Conservation (phyloP, 1,140 invertebrate genomes). For the Eriosoma lanigerum region DNA sequence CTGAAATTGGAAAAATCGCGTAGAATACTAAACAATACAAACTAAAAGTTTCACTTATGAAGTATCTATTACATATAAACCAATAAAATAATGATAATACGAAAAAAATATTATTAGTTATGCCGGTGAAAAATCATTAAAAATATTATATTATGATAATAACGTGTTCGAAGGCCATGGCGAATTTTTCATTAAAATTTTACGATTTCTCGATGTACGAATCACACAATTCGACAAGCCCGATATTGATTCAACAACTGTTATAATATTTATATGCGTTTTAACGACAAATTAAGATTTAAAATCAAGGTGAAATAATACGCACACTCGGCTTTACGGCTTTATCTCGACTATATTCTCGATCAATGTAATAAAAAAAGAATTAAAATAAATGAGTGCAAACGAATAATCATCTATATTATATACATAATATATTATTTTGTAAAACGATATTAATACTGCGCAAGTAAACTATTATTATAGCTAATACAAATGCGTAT, state of each 20-base stretch:
- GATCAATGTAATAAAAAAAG: not conserved
- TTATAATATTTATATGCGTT: not conserved
- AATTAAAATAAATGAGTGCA: not conserved
- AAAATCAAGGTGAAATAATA: not conserved
- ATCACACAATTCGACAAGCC: not conserved
- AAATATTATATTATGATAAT: not conserved
- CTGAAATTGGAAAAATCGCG: too few relatives aligned
- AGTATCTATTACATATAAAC: too few relatives aligned
- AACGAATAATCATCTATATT: too few relatives aligned
- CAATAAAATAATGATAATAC: not conserved
- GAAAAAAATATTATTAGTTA: not conserved
- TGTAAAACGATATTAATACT: too few relatives aligned
- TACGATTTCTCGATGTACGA: not conserved
- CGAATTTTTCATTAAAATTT: conserved; percentile 13
- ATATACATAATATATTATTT: too few relatives aligned
- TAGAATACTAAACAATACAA: too few relatives aligned
- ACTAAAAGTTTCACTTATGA: too few relatives aligned
- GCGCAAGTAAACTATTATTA: too few relatives aligned
- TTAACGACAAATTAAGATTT: conserved; percentile 31
- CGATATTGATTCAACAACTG: too few relatives aligned
- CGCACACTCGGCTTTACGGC: not conserved
- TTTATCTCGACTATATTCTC: not conserved
- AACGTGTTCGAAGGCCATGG: not conserved
- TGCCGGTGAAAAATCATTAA: not conserved
- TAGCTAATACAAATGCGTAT: too few relatives aligned